A percentile compares a stretch with the other conserved stretches of the same genome.
These are phyloP conservation scores for Scolopax rusticola DNA, from an alignment of 2,797 vertebrate species.

Conservation along the genomic window DNA sequence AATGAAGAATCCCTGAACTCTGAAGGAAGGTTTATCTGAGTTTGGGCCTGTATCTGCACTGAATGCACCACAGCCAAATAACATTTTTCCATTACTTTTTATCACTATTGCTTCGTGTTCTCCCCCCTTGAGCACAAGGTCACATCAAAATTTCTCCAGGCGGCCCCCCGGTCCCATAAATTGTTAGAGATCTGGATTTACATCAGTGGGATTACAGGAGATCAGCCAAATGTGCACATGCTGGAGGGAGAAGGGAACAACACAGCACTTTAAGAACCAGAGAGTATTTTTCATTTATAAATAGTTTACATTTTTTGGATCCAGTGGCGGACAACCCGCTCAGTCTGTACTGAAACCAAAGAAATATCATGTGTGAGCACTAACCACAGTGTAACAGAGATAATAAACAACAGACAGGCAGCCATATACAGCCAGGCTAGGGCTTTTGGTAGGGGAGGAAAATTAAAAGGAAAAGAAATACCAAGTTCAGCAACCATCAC, in stretches of 20 bases:
- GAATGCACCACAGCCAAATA: conserved; percentile 58
- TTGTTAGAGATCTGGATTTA: conserved; percentile 55
- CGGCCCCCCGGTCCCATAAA: background rate
- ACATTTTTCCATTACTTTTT: conserved; percentile 60
- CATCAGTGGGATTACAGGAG: conserved; percentile 73
- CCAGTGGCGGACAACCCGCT: conserved; percentile 72
- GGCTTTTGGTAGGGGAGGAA: conserved; percentile 28
- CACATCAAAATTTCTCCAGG: conserved; percentile 24
- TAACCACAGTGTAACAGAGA: conserved; percentile 79
- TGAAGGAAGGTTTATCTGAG: conserved; percentile 20
- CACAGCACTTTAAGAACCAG: conserved; percentile 69
- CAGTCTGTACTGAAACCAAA: conserved; percentile 79
- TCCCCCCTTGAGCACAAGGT: conserved; percentile 41
- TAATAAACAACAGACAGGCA: conserved; percentile 79
- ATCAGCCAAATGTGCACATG: conserved; percentile 75
- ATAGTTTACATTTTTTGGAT: conserved; percentile 82
- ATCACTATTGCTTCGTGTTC: conserved; percentile 43
- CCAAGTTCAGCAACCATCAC: background rate
- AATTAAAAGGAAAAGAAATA: conserved; percentile 16
- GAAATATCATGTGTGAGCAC: conserved; percentile 75
- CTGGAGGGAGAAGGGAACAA: conserved; percentile 61
- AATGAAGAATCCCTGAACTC: conserved; percentile 28
- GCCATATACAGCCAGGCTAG: conserved; percentile 30
- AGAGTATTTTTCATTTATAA: conserved; percentile 81
- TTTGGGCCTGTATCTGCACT: background rate